phyloP scores from a whole-genome alignment of 2,797 vertebrate species.

The Geotria australis region DNA sequence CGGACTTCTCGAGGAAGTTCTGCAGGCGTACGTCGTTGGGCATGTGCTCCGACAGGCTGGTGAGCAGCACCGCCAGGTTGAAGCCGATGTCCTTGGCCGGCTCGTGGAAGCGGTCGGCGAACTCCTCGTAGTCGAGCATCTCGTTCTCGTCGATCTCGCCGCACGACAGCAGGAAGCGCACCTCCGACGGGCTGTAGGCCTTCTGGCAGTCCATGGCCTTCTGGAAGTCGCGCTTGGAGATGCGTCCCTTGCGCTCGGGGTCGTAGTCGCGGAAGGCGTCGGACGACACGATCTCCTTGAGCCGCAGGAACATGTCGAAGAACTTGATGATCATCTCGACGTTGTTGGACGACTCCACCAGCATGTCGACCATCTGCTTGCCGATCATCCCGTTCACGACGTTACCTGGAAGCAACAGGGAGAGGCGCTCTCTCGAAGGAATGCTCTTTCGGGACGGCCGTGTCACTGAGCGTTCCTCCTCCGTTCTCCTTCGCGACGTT shows the following conservation, averaged over 20 bases:
- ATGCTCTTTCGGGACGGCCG: too few species aligned
- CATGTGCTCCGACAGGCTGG: conserved; percentile 71
- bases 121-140: conserved; percentile 82
- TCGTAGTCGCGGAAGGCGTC: conserved; percentile 77
- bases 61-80: conserved; percentile 69
- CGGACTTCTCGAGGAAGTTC: conserved; percentile 55
- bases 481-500: too few species aligned
- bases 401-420: conserved; percentile 22
- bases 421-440: too few species aligned
- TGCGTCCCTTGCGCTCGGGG: conserved; percentile 58
- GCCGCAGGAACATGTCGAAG: conserved; percentile 94
- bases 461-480: too few species aligned
- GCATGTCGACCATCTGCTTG: conserved; percentile 91
- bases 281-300: conserved; percentile 71
- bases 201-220: conserved; percentile 97
- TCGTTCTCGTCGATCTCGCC: conserved; percentile 85
- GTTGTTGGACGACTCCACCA: conserved; percentile 86
- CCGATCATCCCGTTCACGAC: conserved; percentile 82
- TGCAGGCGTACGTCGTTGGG: conserved; percentile 57
- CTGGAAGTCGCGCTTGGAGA: conserved; percentile 94
- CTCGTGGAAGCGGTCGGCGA: conserved; percentile 66
- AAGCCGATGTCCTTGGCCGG: conserved; percentile 86
- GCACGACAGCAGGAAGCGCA: conserved; percentile 84
- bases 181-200: conserved; percentile 46
- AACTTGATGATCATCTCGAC: conserved; percentile 90